Percentiles rank a stretch among this genome's conserved stretches.
Conservation (phyloP, 2,888 invertebrate genomes). For the Drosophila birchii region DNA sequence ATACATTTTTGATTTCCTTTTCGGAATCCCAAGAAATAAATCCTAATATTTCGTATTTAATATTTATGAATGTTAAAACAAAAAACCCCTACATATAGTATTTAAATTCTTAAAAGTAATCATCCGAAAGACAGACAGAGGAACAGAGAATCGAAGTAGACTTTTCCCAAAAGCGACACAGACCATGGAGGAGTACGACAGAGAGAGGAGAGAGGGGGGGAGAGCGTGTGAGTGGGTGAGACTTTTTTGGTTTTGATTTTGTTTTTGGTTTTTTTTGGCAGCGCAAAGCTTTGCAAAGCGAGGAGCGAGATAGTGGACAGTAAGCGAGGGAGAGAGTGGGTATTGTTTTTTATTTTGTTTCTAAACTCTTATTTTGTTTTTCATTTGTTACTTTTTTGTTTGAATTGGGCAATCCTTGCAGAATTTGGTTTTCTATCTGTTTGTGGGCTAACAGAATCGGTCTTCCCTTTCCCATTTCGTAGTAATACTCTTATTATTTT, state of each 20-base stretch:
- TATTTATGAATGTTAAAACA: background rate
- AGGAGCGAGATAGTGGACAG: conserved; percentile 12
- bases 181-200: conserved; percentile 16
- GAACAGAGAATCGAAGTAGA: background rate
- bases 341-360: background rate
- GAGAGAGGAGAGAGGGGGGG: conserved; percentile 5
- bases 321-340: conserved; percentile 6
- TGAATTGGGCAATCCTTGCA: conserved; percentile 10
- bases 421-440: background rate
- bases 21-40: background rate
- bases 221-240: conserved; percentile 6
- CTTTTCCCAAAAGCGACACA: conserved; percentile 25
- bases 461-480: background rate
- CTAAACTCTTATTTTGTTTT: background rate
- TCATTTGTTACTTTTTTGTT: background rate
- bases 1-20: background rate
- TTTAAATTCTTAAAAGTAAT: background rate
- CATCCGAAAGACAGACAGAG: conserved; percentile 1
- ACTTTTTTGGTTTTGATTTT: background rate
- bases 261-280: conserved; percentile 9
- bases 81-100: background rate
- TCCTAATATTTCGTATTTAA: background rate
- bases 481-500: no score
- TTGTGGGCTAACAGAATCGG: background rate
- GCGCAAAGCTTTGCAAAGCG: conserved; percentile 19